Base-by-base conservation (phyloP, 2,113 vertebrate species). In the Forbesichthys papilliferus region DNA sequence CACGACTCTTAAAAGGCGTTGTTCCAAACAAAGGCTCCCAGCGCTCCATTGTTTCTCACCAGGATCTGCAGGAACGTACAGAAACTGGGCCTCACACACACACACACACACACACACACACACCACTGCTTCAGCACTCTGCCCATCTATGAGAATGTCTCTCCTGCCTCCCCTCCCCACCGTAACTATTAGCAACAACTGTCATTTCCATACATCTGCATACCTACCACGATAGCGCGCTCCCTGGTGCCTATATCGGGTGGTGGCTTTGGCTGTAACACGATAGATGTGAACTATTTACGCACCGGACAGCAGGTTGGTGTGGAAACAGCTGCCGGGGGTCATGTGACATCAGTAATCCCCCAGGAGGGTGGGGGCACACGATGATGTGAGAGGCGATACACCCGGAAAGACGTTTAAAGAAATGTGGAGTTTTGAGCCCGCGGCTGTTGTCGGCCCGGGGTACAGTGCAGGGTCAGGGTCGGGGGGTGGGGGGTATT, bases 201-300 rank as follows among this genome's bases (percentile, higher is more conserved):
- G 63, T 56, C 75, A 78, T 87, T 84, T 85, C 80, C 83, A 85
- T 72, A 79, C 64, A 83, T 84, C 79, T 76, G 77, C 75, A 78
- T 87, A 81, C 68, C 79, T 83, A 68, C 77, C 27, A 80, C 49
- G 79, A 64, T 76, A 81, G 77, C 57, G 62, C 48, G 73, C 84
- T 81, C 63, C 74, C 65, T 47, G 64, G 80, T 56, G 78, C 68
- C 82, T 87, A 82, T 77, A 85, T 86, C 84, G 77, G 36, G 36
- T 42, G 5, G 36, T 27, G 27, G 27, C 27, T 82, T 83, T 81
- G 54, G 71, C 80, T 82, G 86, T 80, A 87, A 89, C 79, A 61
- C 60, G 87, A 88, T 73, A 73, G 78, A 86, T 56, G 64, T 81
- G 79, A 83, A 76, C 75, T 86, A 86, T 88, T 84, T 79, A 81